Evolutionary conservation across 2,113 vertebrate genomes (phyloP), one percentile per base, ranked within the genome.

Genomic region (Chascanopsetta lugubris): DNA sequence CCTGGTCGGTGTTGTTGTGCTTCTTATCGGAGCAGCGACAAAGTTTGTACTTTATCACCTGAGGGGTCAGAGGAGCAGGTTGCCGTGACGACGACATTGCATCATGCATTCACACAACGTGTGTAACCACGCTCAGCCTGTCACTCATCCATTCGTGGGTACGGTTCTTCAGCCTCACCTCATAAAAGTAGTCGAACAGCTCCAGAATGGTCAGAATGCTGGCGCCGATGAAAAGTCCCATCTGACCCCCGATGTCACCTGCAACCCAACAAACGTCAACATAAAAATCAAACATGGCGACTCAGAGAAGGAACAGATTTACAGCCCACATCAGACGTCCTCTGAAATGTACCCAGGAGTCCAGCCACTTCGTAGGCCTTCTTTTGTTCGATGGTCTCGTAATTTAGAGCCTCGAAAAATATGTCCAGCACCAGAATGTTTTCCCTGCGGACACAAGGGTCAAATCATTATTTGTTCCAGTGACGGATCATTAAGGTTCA

Each of bases 281-380:
- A 22, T 8, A 2, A 62, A n/a, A 1, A n/a, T 30, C 7, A 1
- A 25, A 6, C 4, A 29, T 4, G 4, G n/a, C n/a, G n/a, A 22
- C 49, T 42, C 6, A 40, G 9, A 49, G 24, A 22, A 0, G 21
- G 11, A 8, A 36, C 2, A 0, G 1, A 13, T 45, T 9, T 4
- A 29, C 13, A 4, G 29, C 29, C 29, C 34, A 15, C 17, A 36
- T 29, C 4, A 22, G 8, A 43, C 46, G 24, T 21, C 8, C 24
- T 20, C 15, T 18, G 34, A 50, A 21, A 22, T 30, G 82, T 90
- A 98, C 97, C 97, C 86, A 99, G 88, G 81, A 99, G 91, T 50
- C 97, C 97, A 0, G 97, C 97, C 78, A 99, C 97, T 91, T 99
- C 97, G 21, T 99, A 99, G 0, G 96, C 97, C 80, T 97, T 97